phyloP scores from a whole-genome alignment of 2,113 vertebrate species.

The Tretioscincus oriximinensis region DNA sequence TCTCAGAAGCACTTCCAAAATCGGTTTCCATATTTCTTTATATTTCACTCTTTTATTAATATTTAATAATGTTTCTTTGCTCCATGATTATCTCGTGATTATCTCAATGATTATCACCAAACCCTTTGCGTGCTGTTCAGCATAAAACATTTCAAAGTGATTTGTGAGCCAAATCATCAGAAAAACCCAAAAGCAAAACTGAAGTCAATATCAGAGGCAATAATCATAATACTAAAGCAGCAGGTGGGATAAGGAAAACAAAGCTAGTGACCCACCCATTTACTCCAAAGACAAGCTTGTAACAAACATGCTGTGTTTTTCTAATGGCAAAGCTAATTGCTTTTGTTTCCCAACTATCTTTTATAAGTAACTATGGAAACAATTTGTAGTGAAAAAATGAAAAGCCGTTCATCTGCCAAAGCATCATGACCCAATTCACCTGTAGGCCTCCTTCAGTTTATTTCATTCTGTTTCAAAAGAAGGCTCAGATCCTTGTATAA shows the following conservation, averaged over 20 bases:
- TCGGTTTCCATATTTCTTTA: no score
- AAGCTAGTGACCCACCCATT: background rate
- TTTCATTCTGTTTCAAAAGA: background rate
- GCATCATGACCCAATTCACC: background rate
- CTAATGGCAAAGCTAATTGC: accelerated
- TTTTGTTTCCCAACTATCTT: background rate
- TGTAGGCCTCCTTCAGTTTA: no score
- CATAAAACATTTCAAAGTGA: conserved; percentile 11
- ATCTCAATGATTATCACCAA: no score
- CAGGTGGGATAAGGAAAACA: no score
- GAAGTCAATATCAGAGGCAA: no score
- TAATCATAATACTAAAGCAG: no score
- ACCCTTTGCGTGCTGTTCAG: no score
- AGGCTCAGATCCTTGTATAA: background rate
- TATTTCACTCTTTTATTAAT: no score
- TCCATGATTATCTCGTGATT: no score
- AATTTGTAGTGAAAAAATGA: background rate
- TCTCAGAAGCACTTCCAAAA: no score
- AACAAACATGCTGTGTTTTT: background rate
- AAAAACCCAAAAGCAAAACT: no score
- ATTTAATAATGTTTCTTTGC: no score
- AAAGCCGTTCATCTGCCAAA: background rate
- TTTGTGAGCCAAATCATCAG: background rate
- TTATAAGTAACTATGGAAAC: background rate
- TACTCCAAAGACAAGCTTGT: conserved; percentile 6